A percentile compares a stretch with the other conserved stretches of the same genome.
These are phyloP conservation scores for Gerris buenoi DNA, from an alignment of 1,140 invertebrate species.

Conservation along the genomic window DNA sequence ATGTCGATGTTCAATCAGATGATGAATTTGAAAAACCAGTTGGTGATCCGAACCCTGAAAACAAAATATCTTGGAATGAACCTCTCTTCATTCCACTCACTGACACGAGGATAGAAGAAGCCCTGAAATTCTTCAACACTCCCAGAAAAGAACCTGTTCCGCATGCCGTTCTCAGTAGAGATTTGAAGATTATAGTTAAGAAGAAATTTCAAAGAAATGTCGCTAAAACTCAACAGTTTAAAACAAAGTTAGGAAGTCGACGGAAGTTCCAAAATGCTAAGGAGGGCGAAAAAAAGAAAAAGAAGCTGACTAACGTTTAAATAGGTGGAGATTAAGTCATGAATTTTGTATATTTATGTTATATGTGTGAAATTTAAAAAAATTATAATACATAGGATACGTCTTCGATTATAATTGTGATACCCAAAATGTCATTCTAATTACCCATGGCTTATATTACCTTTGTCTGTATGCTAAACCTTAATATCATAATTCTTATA, in stretches of 20 bases:
- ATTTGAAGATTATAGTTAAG: not conserved
- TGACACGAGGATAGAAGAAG: not conserved
- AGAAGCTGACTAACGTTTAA: no score
- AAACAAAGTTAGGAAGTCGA: not conserved
- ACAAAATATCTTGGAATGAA: not conserved
- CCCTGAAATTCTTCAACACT: not conserved
- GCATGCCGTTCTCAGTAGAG: not conserved
- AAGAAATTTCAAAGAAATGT: not conserved
- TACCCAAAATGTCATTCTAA: no score
- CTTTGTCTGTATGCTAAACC: no score
- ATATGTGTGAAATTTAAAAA: no score
- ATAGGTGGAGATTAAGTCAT: no score
- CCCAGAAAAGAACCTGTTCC: not conserved
- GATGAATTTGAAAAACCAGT: not conserved
- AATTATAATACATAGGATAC: no score
- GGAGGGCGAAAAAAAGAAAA: no score
- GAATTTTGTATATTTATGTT: no score
- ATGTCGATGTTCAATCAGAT: not conserved
- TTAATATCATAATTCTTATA: no score
- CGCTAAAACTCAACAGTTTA: not conserved
- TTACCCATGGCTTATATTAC: no score
- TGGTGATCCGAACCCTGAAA: not conserved
- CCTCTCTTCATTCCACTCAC: not conserved
- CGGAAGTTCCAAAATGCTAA: no score
- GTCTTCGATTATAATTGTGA: no score